phyloP scores from a whole-genome alignment of 2,113 vertebrate genomes.

The Astur gentilis region DNA sequence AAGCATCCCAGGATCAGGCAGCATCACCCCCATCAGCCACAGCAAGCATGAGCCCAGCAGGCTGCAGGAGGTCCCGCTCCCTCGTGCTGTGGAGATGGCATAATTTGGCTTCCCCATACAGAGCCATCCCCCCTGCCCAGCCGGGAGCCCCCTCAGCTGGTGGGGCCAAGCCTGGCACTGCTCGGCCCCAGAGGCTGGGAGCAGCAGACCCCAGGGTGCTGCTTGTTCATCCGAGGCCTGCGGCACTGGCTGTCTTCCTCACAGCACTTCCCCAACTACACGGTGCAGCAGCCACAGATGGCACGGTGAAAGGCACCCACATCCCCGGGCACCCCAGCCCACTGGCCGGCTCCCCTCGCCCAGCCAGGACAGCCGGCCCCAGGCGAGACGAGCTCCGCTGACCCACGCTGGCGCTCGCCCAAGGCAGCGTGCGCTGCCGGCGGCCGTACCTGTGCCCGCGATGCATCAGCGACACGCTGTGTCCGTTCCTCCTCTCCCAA shows the following conservation, averaged over 20 bases:
- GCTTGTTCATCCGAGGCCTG: no score
- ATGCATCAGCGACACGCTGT: neutral
- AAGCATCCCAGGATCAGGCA: neutral
- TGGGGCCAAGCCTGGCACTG: neutral
- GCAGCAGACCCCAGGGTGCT: neutral
- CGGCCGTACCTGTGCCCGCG: neutral
- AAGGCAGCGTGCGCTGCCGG: neutral
- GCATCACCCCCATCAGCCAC: neutral
- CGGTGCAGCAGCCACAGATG: rapidly evolving
- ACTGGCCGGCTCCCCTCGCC: neutral
- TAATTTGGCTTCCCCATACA: rapidly evolving
- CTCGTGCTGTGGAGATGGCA: rapidly evolving
- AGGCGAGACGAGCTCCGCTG: rapidly evolving
- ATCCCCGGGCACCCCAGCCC: no score
- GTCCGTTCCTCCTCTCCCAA: neutral
- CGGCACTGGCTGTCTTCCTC: neutral
- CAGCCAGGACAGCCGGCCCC: neutral
- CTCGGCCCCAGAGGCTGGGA: neutral
- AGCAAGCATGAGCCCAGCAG: no score
- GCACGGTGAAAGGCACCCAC: rapidly evolving
- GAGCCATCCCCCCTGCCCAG: neutral
- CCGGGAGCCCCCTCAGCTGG: rapidly evolving
- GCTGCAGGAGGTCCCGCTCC: neutral
- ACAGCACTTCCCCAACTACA: rapidly evolving
- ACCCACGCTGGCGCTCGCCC: neutral